Conservation (phyloP, 35 echinoderm and acorn worm genomes). For the Heliocidaris tuberculata region DNA sequence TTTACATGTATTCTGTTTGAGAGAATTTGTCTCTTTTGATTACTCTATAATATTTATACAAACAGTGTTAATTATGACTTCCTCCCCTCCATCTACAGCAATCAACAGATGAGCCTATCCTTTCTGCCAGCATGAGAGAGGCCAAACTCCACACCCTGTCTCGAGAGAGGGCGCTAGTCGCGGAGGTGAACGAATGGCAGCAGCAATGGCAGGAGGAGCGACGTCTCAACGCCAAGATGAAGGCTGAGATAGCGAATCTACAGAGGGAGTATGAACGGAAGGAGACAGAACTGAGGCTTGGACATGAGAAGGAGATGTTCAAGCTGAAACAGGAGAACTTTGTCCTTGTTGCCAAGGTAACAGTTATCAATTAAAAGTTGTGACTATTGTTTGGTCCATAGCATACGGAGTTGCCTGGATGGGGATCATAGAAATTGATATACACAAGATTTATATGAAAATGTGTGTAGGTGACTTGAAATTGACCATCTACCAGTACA, state of each 20-base stretch:
- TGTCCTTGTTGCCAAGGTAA: slow-evolving; percentile 87
- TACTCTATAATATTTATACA: too few relatives aligned
- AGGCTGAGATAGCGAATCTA: slow-evolving; percentile 74
- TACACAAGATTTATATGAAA: too few relatives aligned
- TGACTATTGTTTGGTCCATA: too few relatives aligned
- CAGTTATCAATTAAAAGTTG: neutral
- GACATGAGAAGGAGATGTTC: slow-evolving; percentile 86
- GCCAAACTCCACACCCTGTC: slow-evolving; percentile 71
- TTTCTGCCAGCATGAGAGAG: slow-evolving; percentile 74
- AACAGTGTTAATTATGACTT: too few relatives aligned
- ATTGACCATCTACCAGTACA: too few relatives aligned
- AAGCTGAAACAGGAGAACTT: slow-evolving; percentile 92
- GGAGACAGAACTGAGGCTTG: slow-evolving; percentile 68
- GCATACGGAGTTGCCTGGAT: too few relatives aligned
- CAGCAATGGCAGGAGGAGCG: slow-evolving; percentile 95
- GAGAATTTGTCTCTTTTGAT: too few relatives aligned
- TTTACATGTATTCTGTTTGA: too few relatives aligned
- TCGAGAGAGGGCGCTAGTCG: slow-evolving; percentile 91
- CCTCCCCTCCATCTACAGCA: neutral
- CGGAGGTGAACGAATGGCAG: slow-evolving; percentile 95
- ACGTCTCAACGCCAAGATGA: slow-evolving; percentile 85
- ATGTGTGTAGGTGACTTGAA: too few relatives aligned
- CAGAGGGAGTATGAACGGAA: slow-evolving; percentile 76
- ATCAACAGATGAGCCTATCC: slow-evolving; percentile 70
- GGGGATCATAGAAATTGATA: too few relatives aligned